Conservation (phyloP, 2,888 invertebrate species). For the Formica aserva region DNA sequence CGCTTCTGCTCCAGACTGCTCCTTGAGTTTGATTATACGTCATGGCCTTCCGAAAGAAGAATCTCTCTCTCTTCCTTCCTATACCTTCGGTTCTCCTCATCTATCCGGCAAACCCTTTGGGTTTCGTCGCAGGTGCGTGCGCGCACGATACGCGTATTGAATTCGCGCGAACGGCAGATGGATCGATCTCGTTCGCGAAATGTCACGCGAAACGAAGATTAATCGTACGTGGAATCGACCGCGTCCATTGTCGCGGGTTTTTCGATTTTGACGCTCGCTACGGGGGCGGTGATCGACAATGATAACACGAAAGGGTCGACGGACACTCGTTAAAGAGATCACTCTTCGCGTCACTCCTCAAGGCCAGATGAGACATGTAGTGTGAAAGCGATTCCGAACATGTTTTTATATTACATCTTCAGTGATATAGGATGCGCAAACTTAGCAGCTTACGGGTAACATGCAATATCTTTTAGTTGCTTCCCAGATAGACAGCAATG, state of each 20-base stretch:
- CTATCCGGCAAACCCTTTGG: slow-evolving; percentile 67
- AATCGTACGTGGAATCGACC: slow-evolving; percentile 49
- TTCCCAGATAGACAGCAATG: background rate
- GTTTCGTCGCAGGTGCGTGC: slow-evolving; percentile 64
- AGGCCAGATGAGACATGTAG: slow-evolving; percentile 10
- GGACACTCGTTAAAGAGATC: slow-evolving; percentile 53
- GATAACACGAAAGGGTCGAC: slow-evolving; percentile 48
- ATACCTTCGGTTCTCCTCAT: slow-evolving; percentile 59
- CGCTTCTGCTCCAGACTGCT: slow-evolving; percentile 81
- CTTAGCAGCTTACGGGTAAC: background rate
- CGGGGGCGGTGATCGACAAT: slow-evolving; percentile 37
- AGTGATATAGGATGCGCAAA: background rate
- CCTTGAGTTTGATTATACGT: slow-evolving; percentile 84
- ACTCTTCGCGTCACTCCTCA: slow-evolving; percentile 49
- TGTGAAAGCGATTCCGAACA: slow-evolving; percentile 28
- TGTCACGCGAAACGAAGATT: slow-evolving; percentile 55
- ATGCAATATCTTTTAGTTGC: background rate
- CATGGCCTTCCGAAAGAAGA: slow-evolving; percentile 57
- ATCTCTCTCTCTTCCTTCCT: slow-evolving; percentile 53
- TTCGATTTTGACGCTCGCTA: slow-evolving; percentile 51
- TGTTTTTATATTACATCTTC: slow-evolving; percentile 34
- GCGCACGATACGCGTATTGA: slow-evolving; percentile 50
- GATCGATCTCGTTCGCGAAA: slow-evolving; percentile 49
- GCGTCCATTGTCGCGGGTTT: slow-evolving; percentile 49
- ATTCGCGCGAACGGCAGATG: slow-evolving; percentile 42